Conservation (phyloP, 2,113 vertebrate species). For the Hemicordylus capensis region DNA sequence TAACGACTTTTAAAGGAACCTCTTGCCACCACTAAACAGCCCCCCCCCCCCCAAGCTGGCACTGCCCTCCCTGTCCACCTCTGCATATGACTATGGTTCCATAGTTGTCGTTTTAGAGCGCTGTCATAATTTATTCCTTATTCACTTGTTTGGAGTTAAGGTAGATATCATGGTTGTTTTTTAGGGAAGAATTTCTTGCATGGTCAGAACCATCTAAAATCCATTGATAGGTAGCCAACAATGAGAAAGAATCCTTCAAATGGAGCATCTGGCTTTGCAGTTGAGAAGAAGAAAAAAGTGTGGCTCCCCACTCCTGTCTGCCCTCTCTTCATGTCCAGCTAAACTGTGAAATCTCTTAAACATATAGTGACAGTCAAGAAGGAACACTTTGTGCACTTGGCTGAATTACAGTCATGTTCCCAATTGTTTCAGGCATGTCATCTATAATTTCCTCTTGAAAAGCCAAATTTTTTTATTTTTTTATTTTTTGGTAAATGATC, state of each 20-base stretch:
- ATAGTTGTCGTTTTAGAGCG: background rate
- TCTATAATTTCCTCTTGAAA: background rate
- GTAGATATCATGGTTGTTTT: too few species aligned
- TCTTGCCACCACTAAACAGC: too few species aligned
- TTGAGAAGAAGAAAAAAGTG: fast-evolving
- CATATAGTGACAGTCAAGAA: background rate
- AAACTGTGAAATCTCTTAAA: slow-evolving; percentile 1
- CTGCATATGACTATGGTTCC: too few species aligned
- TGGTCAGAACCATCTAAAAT: too few species aligned
- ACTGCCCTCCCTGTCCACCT: too few species aligned
- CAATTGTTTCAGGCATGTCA: background rate
- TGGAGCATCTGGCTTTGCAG: background rate
- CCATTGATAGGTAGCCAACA: too few species aligned
- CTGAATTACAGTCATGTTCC: slow-evolving; percentile 9
- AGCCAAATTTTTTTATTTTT: background rate
- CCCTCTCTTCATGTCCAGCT: background rate
- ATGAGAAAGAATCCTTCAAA: background rate
- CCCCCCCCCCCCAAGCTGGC: too few species aligned
- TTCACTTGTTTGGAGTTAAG: too few species aligned
- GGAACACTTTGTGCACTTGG: background rate
- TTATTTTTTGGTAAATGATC: background rate
- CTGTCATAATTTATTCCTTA: background rate
- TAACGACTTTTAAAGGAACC: too few species aligned
- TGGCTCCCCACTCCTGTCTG: background rate
- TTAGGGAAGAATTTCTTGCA: too few species aligned